Conservation (phyloP, 2,797 vertebrate species). For the Sebastes variabilis region DNA sequence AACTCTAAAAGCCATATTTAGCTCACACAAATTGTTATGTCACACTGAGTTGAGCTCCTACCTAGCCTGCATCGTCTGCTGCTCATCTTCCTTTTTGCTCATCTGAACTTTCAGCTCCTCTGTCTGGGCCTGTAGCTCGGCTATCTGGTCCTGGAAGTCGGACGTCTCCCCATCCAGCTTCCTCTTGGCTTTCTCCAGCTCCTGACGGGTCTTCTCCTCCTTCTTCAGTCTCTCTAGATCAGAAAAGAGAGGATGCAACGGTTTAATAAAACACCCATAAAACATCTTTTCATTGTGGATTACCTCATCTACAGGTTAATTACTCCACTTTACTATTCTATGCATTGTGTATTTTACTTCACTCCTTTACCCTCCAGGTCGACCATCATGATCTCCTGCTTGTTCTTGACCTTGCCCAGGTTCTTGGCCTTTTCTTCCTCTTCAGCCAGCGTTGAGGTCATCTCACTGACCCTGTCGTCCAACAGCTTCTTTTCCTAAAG, state of each 20-base stretch:
- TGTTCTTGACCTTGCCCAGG: conserved; percentile 94
- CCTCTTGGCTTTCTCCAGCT: conserved; percentile 96
- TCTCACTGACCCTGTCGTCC: conserved; percentile 93
- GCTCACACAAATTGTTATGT: conserved; percentile 10
- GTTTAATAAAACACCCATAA: not conserved
- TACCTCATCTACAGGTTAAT: not conserved
- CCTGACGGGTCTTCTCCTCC: conserved; percentile 97
- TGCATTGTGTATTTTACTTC: not conserved
- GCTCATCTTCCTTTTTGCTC: conserved; percentile 96
- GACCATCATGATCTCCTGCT: conserved; percentile 98
- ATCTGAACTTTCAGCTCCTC: conserved; percentile 94
- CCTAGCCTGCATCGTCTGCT: conserved; percentile 88
- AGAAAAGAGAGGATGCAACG: not conserved
- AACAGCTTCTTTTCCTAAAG: conserved; percentile 93
- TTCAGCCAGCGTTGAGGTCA: conserved; percentile 90
- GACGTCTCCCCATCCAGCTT: conserved; percentile 96
- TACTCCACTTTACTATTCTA: not conserved
- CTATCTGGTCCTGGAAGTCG: conserved; percentile 96
- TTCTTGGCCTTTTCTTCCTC: conserved; percentile 99
- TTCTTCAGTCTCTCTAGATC: conserved; percentile 94
- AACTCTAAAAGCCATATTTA: conserved; percentile 14
- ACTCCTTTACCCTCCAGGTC: conserved; percentile 91
- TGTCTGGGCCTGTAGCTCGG: conserved; percentile 93
- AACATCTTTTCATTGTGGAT: not conserved
- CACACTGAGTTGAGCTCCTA: conserved; percentile 29